Base-by-base conservation (phyloP, 2,888 invertebrate genomes). In the Arge pagana region DNA sequence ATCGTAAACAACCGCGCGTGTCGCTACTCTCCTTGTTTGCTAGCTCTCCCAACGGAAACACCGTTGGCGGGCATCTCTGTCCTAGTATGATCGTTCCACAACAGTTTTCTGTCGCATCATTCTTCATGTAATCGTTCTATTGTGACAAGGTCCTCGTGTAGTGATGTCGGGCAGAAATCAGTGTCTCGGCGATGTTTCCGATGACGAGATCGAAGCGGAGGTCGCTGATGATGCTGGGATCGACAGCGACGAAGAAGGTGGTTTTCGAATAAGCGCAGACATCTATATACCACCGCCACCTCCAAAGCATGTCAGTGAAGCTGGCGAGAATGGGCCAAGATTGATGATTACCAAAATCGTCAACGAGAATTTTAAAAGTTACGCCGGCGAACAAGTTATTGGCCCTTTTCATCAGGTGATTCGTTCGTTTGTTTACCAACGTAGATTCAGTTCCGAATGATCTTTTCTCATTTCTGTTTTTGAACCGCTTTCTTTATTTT, bases 361-460 rank as follows among this genome's bases (percentile, higher is more conserved):
- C 0, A 96, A 95, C 74, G 84, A 87, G 43, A 95, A 97, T 76
- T 99, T 99, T 74, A 99, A 99, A 78, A 98, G 97, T 69, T 99
- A 98, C 68, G 94, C 92, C 23, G 91, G 92, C 0, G 81, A 83
- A 30, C 86, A 90, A 66, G 76, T 79, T 2, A 80, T 99, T 45
- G 99, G 99, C 0, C 97, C 97, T 0, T 99, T 99, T 77, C 94
- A 98, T 75, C 94, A 96, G 82, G 95, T 94, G 80, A 67, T 59
- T 60, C 16, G 4, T 36, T 11, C 37, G 19, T 28, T 16, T 43
- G 18, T 19, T 49, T 18, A n/a, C 8, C 19, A 19, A 16, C 6
- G 19, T 45, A 3, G 23, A n/a, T 15, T 13, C 16, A 37, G 19
- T 30, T 0, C 26, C 26, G 10, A 16, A 13, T 11, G 8, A 21